Conservation (phyloP, 1,140 invertebrate genomes). For the Heliconius hewitsoni region DNA sequence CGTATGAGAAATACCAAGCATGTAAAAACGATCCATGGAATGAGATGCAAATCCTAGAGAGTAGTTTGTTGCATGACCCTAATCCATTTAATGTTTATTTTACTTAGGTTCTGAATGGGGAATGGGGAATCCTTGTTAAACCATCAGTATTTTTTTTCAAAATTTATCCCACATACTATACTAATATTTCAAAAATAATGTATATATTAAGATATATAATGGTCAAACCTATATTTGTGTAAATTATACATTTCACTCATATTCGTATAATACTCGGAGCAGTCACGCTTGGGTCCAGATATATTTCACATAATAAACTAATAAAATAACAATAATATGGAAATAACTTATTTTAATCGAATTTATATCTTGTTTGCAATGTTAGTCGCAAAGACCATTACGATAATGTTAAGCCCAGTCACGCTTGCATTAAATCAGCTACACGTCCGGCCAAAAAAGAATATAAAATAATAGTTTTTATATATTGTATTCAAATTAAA, state of each 20-base stretch:
- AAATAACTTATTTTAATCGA: background rate
- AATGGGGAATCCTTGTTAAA: slow-evolving; percentile 5
- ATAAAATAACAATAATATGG: background rate
- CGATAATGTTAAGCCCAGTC: too few relatives aligned
- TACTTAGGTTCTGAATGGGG: slow-evolving; percentile 46
- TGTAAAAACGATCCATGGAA: slow-evolving; percentile 41
- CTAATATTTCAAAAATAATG: background rate
- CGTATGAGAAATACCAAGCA: slow-evolving; percentile 31
- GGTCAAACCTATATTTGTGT: background rate
- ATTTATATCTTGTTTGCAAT: too few relatives aligned
- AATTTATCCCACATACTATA: background rate
- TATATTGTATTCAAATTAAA: background rate
- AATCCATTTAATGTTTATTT: slow-evolving; percentile 41
- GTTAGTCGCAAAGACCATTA: too few relatives aligned
- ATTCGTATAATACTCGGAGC: background rate
- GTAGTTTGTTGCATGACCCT: slow-evolving; percentile 64
- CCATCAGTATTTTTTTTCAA: slow-evolving; percentile 1
- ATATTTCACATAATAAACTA: background rate
- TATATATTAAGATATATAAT: background rate
- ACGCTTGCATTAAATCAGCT: too few relatives aligned
- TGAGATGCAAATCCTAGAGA: slow-evolving; percentile 40
- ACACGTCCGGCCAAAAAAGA: too few relatives aligned
- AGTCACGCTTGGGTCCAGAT: background rate
- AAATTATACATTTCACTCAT: background rate
- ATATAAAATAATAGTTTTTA: too few relatives aligned